Base-by-base conservation (phyloP, 2,888 invertebrate genomes). In the Ophion slaviceki region DNA sequence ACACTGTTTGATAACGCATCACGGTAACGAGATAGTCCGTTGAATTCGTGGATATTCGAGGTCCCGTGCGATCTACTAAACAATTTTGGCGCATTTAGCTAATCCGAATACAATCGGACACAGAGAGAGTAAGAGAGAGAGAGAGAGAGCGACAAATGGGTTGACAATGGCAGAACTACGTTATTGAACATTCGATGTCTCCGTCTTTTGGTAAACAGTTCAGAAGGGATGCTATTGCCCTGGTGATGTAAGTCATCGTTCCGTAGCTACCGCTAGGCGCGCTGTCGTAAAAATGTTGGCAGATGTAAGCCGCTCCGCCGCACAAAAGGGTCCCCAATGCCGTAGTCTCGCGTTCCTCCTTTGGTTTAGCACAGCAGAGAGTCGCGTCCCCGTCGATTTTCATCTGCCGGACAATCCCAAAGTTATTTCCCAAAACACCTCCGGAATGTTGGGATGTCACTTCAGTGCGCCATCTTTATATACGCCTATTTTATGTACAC, bases 221-320 rank as follows among this genome's bases (percentile, higher is more conserved):
- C 36, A 98, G 95, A 64, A 97, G 95, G 0, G 96, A 95, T 62
- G 97, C 97, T 2, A 97, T 96, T 4, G 98, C 97, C 88, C 98
- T 95, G 62, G 98, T 97, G 91, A 99, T 96, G 92, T 99, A 99
- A 0, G 99, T 98, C 98, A 99, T 99, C 71, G 99, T 99, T 87
- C 99, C 99, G 94, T 96, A 99, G 91, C 98, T 97, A 86, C 99
- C 99, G 93, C 99, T 99, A 2, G 99, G 99, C 32, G 99, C 99
- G 93, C 98, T 98, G 94, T 99, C 99, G 94, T 99, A 99, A 94
- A 99, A 97, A 94, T 99, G 98, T 94, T 98, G 97, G 94, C 99
- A 99, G 87, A 99, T 97, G 89, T 97, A 98, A 0, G 98, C 98
- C 45, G 99, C 98, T 77, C 99, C 99, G 78, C 98, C 97, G 93